Evolutionary conservation across 2,113 vertebrate species (phyloP).

Genomic region (Colaptes auratus): DNA sequence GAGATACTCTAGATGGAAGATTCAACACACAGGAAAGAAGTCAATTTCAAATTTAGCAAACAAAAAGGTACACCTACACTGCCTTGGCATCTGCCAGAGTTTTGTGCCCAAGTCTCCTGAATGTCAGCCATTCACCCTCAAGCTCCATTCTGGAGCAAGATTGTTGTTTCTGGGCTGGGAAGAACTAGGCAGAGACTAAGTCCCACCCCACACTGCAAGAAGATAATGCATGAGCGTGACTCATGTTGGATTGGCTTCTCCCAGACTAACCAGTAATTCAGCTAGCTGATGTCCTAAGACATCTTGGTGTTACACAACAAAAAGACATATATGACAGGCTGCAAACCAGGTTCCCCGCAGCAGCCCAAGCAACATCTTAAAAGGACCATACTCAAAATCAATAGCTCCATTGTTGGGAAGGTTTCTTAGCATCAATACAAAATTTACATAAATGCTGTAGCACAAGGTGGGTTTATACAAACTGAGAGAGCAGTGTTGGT

Average conservation of each 20-base stretch:
- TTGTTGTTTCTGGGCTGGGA: not conserved
- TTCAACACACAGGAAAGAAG: not conserved
- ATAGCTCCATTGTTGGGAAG: not conserved
- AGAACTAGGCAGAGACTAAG: not conserved
- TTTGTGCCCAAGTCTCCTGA: not conserved
- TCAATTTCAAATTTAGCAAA: not conserved
- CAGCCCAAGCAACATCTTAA: constrained; percentile 40
- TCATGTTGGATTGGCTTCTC: constrained; percentile 13
- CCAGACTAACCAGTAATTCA: constrained; percentile 53
- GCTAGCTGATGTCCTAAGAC: constrained; percentile 17
- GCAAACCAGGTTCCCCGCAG: constrained; percentile 9
- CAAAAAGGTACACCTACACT: not conserved
- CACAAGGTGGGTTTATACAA: not conserved
- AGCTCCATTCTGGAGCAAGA: not conserved
- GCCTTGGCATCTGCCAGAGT: not conserved
- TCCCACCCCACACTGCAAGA: not conserved
- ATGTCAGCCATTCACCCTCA: not conserved
- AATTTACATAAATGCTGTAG: not conserved
- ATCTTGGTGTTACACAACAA: constrained; percentile 37
- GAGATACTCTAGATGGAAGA: not conserved
- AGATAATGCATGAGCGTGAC: not conserved
- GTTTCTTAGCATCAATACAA: not conserved
- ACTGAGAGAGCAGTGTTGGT: not conserved
- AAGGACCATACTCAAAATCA: constrained; percentile 24
- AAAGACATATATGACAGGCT: constrained; percentile 5